Evolutionary conservation across 2,797 vertebrate species (phyloP).

Genomic region (Benthosema pterotum): DNA sequence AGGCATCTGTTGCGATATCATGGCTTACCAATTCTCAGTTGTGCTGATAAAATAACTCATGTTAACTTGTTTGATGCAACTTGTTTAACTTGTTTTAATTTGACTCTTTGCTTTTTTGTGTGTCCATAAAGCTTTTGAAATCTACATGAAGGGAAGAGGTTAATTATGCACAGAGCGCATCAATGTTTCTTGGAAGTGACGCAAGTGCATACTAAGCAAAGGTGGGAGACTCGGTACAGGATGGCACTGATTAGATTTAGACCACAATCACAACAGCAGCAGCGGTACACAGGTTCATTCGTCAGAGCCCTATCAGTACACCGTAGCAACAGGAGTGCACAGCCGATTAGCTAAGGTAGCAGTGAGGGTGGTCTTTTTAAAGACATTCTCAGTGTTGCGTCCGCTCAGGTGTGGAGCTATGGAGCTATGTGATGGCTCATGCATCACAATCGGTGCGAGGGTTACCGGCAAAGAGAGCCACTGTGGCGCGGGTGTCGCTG

Average conservation of each 20-base stretch:
- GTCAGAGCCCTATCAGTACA: constrained; percentile 42
- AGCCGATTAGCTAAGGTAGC: constrained; percentile 41
- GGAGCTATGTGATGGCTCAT: constrained; percentile 28
- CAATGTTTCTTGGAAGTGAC: too few relatives aligned
- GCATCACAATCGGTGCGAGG: constrained; percentile 50
- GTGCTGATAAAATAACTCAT: constrained; percentile 3
- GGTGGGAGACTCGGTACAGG: constrained; percentile 54
- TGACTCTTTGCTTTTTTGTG: neutral
- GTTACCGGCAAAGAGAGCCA: constrained; percentile 47
- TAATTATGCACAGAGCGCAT: too few relatives aligned
- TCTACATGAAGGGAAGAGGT: neutral
- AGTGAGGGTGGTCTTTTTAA: constrained; percentile 29
- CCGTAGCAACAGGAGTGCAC: constrained; percentile 33
- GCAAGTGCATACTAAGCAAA: constrained; percentile 17
- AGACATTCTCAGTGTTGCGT: constrained; percentile 26
- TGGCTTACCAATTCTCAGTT: constrained; percentile 3
- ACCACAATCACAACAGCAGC: constrained; percentile 30
- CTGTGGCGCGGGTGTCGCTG: constrained; percentile 42
- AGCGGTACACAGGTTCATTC: constrained; percentile 33
- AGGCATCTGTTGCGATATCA: constrained; percentile 24
- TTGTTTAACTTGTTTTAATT: too few relatives aligned
- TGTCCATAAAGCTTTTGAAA: neutral
- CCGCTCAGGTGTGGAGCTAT: constrained; percentile 31
- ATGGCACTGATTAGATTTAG: constrained; percentile 62
- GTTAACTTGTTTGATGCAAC: neutral